These are phyloP conservation scores for Alexandromys fortis DNA, from an alignment of 2,113 vertebrate species.

Conservation along the genomic window DNA sequence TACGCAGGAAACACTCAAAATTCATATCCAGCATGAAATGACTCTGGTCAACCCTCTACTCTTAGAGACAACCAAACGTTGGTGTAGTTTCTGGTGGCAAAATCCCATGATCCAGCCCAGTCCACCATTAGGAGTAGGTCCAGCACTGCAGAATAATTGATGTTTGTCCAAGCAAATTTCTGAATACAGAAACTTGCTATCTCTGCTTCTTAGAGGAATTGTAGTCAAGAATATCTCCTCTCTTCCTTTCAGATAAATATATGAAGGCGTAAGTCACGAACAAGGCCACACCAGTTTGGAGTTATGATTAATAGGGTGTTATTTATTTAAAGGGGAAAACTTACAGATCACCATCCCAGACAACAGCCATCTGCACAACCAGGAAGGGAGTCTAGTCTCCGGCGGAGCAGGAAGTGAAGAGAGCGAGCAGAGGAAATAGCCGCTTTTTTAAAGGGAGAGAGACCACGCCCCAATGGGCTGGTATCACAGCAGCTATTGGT, in stretches of 20 bases:
- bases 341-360: too few relatives aligned
- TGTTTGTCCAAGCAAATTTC: neutral
- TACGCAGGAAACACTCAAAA: neutral
- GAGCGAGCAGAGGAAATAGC: too few relatives aligned
- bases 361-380: too few relatives aligned
- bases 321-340: too few relatives aligned
- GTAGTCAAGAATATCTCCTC: neutral
- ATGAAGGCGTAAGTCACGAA: too few relatives aligned
- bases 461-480: too few relatives aligned
- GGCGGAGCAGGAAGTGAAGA: too few relatives aligned
- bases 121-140: neutral
- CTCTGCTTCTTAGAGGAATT: neutral
- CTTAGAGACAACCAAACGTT: neutral
- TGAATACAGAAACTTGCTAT: neutral
- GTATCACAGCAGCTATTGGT: too few relatives aligned
- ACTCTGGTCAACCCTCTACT: neutral
- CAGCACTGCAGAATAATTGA: neutral
- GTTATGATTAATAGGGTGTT: too few relatives aligned
- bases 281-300: too few relatives aligned
- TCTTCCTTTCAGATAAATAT: neutral
- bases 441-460: too few relatives aligned
- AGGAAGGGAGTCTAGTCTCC: too few relatives aligned
- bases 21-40: neutral
- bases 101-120: neutral
- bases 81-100: fast-evolving